Evolutionary conservation across 2,888 invertebrate species (phyloP).

Genomic region (Drosophila paucipuncta): DNA sequence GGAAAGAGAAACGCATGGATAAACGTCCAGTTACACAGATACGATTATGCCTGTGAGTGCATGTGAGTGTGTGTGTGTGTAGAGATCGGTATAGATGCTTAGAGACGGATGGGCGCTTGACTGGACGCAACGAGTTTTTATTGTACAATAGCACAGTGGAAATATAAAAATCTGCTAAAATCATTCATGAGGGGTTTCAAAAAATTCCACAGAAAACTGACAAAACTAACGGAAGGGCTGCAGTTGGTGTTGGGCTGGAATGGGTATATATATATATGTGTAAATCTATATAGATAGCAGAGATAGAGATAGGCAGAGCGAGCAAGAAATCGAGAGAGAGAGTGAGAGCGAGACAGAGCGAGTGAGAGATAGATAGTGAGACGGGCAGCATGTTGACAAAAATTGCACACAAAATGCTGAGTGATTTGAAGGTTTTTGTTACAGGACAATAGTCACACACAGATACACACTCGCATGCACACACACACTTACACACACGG

Average conservation of each 20-base stretch:
- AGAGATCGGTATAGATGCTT: conserved; percentile 60
- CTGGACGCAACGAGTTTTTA: conserved; percentile 64
- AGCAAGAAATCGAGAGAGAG: not conserved
- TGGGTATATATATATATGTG: conserved; percentile 12
- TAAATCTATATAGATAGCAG: conserved; percentile 6
- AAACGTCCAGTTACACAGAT: conserved; percentile 40
- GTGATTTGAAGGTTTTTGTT: conserved; percentile 63
- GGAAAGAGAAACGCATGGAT: conserved; percentile 39
- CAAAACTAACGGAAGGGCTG: conserved; percentile 58
- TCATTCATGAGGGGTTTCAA: conserved; percentile 69
- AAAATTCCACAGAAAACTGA: conserved; percentile 66
- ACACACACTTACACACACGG: conserved; percentile 11
- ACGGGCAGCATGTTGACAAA: conserved; percentile 75
- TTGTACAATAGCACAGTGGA: conserved; percentile 60
- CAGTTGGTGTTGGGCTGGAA: conserved; percentile 16
- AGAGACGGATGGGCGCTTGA: conserved; percentile 66
- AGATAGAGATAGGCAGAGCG: not conserved
- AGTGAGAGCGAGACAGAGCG: not conserved
- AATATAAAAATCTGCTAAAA: conserved; percentile 76
- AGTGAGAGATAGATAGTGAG: conserved; percentile 28
- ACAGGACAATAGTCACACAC: conserved; percentile 69
- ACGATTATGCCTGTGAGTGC: conserved; percentile 4
- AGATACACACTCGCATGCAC: conserved; percentile 20
- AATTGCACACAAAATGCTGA: conserved; percentile 70
- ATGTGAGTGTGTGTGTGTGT: conserved; percentile 19